Percentiles rank a stretch among this genome's conserved stretches.
Conservation (phyloP, 2,797 vertebrate genomes). For the Garrulus glandarius region DNA sequence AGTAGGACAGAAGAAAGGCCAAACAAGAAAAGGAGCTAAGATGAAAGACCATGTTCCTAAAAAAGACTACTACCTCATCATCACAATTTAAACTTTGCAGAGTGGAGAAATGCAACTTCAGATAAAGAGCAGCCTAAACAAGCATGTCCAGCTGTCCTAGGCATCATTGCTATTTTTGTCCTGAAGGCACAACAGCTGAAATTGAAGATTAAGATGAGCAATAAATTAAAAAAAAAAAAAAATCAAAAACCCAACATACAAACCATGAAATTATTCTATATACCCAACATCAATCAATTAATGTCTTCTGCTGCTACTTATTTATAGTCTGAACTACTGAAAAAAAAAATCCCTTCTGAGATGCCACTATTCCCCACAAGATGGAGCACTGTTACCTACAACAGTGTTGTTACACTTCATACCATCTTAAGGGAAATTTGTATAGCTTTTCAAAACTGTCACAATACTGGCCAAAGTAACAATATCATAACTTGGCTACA, state of each 20-base stretch:
- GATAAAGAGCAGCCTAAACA: conserved; percentile 11
- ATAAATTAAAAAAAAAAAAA: neutral
- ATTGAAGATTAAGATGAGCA: neutral
- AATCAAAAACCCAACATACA: neutral
- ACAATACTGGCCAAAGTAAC: neutral
- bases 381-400: neutral
- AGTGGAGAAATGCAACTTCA: conserved; percentile 9
- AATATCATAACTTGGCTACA: neutral
- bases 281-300: neutral
- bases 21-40: neutral
- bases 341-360: neutral
- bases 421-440: neutral
- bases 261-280: neutral
- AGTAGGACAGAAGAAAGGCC: neutral
- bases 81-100: neutral
- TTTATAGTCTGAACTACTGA: neutral
- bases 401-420: neutral
- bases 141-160: neutral
- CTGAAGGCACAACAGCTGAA: neutral
- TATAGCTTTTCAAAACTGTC: neutral
- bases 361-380: neutral
- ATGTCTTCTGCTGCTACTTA: neutral
- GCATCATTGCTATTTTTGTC: neutral
- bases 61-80: conserved; percentile 36
- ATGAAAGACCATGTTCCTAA: conserved; percentile 27